Base-by-base conservation (phyloP, 2,888 invertebrate species). In the Trachelus iudaicus region DNA sequence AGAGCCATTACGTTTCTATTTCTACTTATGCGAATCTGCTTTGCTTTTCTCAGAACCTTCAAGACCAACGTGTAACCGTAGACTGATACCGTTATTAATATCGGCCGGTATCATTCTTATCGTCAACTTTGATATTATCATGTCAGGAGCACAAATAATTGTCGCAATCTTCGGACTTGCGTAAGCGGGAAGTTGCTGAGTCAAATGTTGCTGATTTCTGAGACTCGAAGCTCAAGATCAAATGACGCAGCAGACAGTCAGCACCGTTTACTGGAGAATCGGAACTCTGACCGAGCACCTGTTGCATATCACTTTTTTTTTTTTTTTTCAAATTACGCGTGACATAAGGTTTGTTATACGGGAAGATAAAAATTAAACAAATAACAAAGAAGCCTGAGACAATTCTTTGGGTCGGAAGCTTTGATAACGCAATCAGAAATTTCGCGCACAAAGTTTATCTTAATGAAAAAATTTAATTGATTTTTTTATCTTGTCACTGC, bases 1-100 rank as follows among this genome's bases (percentile, higher is more conserved):
- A 94, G 87, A 85, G 94, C 93, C 95, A 95, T 95, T 87, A 84
- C 91, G 15, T 23, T 40, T 56, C 23, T 56, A 23, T 23, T 23
- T 56, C 6, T 56, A 56, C 1, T 56, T 23, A 2, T 56, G 0
- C 9, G 23, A 56, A 15, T 23, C 23, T 56, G 6, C 1, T 23
- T 56, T 23, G 9, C 40, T 23, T 56, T 6, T 56, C 23, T 56
- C 15, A 56, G 15, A 56, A 56, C 40, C 40, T 23, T 23, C 40
- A 2, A 23, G 23, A 56, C 9, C 23, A 56, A 56, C 23, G 40
- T 56, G 15, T 23, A 23, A 56, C 40, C 23, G 23, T 56, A 56
- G 15, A 56, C 40, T 56, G 40, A 56, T 56, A 23, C 1, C 9
- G 23, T 23, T 9, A 23, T 23, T 23, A 23, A 56, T 23, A 56